A percentile compares a stretch with the other conserved stretches of the same genome.
Conservation (phyloP, 2,113 vertebrate species). For the Ctenomys sociabilis region DNA sequence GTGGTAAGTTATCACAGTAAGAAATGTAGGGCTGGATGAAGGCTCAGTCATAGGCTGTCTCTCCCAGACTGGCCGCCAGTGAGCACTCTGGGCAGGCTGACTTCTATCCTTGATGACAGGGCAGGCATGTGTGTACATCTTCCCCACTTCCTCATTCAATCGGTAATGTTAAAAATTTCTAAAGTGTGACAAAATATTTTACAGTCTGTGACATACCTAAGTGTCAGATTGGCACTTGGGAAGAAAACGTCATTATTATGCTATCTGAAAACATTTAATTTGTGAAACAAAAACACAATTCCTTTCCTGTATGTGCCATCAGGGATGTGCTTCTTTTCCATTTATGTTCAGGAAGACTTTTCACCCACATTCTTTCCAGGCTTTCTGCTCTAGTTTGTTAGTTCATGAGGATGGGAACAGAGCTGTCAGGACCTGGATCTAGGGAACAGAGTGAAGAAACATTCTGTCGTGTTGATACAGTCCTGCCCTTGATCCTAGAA, state of each 20-base stretch:
- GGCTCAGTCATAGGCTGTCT: background rate
- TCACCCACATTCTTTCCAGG: background rate
- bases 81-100: background rate
- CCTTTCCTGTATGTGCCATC: background rate
- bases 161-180: background rate
- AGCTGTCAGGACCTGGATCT: background rate
- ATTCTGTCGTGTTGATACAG: background rate
- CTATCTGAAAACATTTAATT: background rate
- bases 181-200: conserved; percentile 10
- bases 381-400: background rate
- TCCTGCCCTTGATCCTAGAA: background rate
- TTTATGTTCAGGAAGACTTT: background rate
- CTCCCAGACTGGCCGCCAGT: background rate
- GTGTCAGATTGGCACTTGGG: conserved; percentile 6
- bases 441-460: background rate
- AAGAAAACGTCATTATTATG: background rate
- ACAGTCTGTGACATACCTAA: background rate
- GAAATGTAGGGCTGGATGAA: background rate
- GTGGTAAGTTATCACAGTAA: background rate
- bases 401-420: background rate
- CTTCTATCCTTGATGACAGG: background rate
- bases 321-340: background rate
- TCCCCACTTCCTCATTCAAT: background rate
- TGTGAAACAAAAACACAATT: background rate
- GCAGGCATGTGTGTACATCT: background rate